phyloP scores from a whole-genome alignment of 2,888 invertebrate genomes.

The Serrognathus titanus region DNA sequence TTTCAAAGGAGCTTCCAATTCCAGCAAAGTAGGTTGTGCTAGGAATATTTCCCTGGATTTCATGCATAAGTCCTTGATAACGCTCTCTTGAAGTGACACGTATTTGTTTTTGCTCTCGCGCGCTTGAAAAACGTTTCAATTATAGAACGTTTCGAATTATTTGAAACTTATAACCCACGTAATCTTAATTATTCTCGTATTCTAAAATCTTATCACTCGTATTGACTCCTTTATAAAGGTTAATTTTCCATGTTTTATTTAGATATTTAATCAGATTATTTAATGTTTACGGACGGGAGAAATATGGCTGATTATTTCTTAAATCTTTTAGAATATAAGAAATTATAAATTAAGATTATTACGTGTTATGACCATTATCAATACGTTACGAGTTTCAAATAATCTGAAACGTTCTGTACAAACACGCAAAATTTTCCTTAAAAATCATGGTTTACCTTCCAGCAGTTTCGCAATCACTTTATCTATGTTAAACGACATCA shows the following conservation, averaged over 20 bases:
- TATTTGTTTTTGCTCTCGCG: constrained; percentile 4
- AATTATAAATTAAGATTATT: too few species aligned
- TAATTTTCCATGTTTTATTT: too few species aligned
- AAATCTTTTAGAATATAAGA: too few species aligned
- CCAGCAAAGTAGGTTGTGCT: constrained; percentile 40
- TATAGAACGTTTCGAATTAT: neutral
- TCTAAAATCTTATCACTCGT: too few species aligned
- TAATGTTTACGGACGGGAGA: too few species aligned
- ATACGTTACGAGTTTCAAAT: too few species aligned
- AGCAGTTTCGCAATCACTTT: constrained; percentile 7
- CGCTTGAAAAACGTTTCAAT: neutral
- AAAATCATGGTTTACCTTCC: constrained; percentile 1
- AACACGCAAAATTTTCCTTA: neutral
- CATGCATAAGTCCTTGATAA: constrained; percentile 36
- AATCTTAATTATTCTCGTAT: too few species aligned
- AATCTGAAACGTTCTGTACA: neutral
- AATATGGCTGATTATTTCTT: too few species aligned
- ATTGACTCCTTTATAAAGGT: too few species aligned
- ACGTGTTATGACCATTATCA: too few species aligned
- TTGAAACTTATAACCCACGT: neutral
- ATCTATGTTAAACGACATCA: constrained; percentile 8
- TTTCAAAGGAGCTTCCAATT: constrained; percentile 41
- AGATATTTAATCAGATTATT: too few species aligned
- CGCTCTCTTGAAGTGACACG: constrained; percentile 25
- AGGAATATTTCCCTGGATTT: constrained; percentile 36